These are phyloP conservation scores for Oconnorella tubifera DNA, from an alignment of 2,888 invertebrate species.

Conservation along the genomic window DNA sequence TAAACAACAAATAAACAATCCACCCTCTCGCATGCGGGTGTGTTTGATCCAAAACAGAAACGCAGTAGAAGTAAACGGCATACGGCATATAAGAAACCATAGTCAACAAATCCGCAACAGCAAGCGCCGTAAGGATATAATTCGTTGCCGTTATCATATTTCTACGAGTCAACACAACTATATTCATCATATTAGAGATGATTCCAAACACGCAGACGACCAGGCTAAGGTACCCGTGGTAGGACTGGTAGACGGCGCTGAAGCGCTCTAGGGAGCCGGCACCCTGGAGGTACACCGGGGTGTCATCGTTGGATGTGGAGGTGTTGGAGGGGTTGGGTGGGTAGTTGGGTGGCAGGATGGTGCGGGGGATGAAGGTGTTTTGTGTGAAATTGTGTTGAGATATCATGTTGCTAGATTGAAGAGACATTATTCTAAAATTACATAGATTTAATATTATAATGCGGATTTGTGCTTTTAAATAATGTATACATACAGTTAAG, in stretches of 20 bases:
- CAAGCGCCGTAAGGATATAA: conserved; percentile 77
- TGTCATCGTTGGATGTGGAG: too few species aligned
- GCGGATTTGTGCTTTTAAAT: too few species aligned
- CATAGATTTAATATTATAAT: too few species aligned
- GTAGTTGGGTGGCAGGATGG: too few species aligned
- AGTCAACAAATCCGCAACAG: conserved; percentile 86
- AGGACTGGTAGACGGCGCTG: conserved; percentile 41
- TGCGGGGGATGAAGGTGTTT: too few species aligned
- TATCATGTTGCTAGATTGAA: too few species aligned
- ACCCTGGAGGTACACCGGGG: too few species aligned
- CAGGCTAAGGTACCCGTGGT: conserved; percentile 81
- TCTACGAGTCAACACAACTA: conserved; percentile 77
- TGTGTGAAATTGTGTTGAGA: too few species aligned
- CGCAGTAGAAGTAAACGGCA: conserved; percentile 36
- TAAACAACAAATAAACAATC: conserved; percentile 47
- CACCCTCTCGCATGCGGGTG: conserved; percentile 40
- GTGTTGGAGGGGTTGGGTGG: too few species aligned
- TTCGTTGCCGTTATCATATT: conserved; percentile 89
- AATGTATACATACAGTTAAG: too few species aligned
- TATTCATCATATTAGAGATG: conserved; percentile 83
- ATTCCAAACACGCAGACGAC: conserved; percentile 86
- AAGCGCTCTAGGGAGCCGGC: conserved; percentile 40
- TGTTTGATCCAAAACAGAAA: conserved; percentile 9
- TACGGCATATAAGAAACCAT: conserved; percentile 77
- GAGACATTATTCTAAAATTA: too few species aligned